Conservation (phyloP, 2,797 vertebrate genomes). For the Catharus ustulatus region DNA sequence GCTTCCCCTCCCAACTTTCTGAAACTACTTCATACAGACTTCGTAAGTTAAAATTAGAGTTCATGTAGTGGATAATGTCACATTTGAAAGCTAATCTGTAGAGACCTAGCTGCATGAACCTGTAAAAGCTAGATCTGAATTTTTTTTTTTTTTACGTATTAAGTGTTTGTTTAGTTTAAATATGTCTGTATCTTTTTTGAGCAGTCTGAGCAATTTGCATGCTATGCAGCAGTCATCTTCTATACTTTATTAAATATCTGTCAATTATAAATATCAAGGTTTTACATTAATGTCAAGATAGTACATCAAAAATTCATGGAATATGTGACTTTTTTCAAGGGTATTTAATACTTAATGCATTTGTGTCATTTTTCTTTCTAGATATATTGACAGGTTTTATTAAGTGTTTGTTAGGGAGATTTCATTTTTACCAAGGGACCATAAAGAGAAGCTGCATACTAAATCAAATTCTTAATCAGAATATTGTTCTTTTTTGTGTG, state of each 20-base stretch:
- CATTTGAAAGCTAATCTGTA: constrained; percentile 48
- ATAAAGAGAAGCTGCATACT: constrained; percentile 78
- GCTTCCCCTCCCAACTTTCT: constrained; percentile 56
- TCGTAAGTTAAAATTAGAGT: constrained; percentile 47
- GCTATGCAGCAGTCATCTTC: constrained; percentile 74
- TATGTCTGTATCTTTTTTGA: constrained; percentile 69
- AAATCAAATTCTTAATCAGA: constrained; percentile 81
- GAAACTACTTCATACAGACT: constrained; percentile 41
- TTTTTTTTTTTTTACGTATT: constrained; percentile 10
- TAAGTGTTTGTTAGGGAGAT: constrained; percentile 86
- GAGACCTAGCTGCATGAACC: constrained; percentile 62
- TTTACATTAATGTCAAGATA: constrained; percentile 89
- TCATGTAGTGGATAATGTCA: constrained; percentile 34
- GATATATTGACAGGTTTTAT: constrained; percentile 87
- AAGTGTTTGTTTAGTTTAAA: constrained; percentile 75
- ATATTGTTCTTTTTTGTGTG: constrained; percentile 74
- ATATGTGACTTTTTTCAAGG: constrained; percentile 84
- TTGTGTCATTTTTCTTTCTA: constrained; percentile 85
- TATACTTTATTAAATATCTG: constrained; percentile 88
- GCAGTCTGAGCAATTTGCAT: constrained; percentile 74
- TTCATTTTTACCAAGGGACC: constrained; percentile 81
- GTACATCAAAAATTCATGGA: constrained; percentile 88
- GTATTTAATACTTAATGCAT: constrained; percentile 88
- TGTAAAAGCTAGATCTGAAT: constrained; percentile 47
- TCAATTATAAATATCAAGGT: constrained; percentile 90